Conservation (phyloP, 2,797 vertebrate genomes). For the Lycodopsis pacificus region DNA sequence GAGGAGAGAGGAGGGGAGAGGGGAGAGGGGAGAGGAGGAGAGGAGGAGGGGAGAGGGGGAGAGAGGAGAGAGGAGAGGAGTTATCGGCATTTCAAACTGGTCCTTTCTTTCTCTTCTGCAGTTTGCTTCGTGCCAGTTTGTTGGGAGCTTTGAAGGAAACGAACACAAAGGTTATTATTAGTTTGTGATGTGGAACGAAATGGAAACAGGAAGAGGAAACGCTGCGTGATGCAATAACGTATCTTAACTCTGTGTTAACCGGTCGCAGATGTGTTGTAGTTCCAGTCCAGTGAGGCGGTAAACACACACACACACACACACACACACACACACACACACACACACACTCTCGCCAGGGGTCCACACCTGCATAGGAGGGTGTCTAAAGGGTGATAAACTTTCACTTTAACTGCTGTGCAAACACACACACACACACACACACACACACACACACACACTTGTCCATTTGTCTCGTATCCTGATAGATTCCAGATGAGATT, state of each 20-base stretch:
- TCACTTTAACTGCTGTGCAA: constrained; percentile 67
- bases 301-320: constrained; percentile 31
- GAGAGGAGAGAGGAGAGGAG: too few relatives aligned
- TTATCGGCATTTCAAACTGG: too few relatives aligned
- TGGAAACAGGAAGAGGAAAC: constrained; percentile 44
- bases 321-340: constrained; percentile 36
- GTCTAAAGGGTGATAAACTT: constrained; percentile 60
- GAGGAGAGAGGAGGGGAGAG: too few relatives aligned
- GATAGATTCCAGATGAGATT: constrained; percentile 23
- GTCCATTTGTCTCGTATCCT: neutral
- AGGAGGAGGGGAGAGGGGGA: too few relatives aligned
- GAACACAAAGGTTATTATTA: neutral
- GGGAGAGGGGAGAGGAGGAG: too few relatives aligned
- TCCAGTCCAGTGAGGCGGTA: constrained; percentile 58
- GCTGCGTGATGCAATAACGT: constrained; percentile 60
- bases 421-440: constrained; percentile 35
- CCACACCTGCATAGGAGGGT: constrained; percentile 74
- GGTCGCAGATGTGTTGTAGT: constrained; percentile 78
- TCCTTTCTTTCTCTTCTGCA: too few relatives aligned
- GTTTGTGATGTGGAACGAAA: constrained; percentile 25
- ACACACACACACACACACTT: constrained; percentile 11
- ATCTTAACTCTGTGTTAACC: constrained; percentile 65
- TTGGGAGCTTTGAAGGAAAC: neutral
- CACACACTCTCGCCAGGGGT: constrained; percentile 14
- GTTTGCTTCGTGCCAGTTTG: neutral